phyloP scores from a whole-genome alignment of 2,797 vertebrate species.

The Clarias fuscus region DNA sequence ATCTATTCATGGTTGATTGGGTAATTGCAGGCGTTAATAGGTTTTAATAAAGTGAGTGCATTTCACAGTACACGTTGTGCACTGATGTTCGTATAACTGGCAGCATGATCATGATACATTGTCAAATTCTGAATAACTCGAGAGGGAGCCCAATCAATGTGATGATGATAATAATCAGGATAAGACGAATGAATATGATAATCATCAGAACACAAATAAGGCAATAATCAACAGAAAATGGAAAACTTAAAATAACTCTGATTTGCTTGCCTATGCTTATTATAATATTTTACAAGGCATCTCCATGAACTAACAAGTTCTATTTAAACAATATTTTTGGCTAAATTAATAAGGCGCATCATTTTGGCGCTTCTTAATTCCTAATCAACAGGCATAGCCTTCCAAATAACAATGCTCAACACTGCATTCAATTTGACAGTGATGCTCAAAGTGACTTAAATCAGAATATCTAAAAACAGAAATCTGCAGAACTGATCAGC shows the following conservation, averaged over 20 bases:
- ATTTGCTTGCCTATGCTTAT: not conserved
- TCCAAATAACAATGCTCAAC: not conserved
- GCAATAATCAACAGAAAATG: not conserved
- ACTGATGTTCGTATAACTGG: not conserved
- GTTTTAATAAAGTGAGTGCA: not conserved
- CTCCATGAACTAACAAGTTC: not conserved
- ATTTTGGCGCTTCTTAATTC: not conserved
- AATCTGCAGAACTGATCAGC: not conserved
- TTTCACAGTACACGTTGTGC: not conserved
- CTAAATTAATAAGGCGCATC: not conserved
- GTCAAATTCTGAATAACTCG: not conserved
- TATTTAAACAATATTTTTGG: not conserved
- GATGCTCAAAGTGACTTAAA: not conserved
- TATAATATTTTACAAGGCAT: not conserved
- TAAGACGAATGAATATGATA: not conserved
- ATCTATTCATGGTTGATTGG: not conserved
- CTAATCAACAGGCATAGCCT: not conserved
- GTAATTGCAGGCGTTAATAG: not conserved
- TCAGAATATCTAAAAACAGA: not conserved
- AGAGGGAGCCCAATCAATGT: not conserved
- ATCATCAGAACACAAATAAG: slow-evolving; percentile 2
- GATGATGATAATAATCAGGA: slow-evolving; percentile 7
- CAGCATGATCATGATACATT: not conserved
- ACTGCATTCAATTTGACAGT: not conserved
- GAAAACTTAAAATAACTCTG: not conserved